Evolutionary conservation across 2,113 vertebrate species (phyloP), one percentile per base, ranked within the genome.

Genomic region (Parotia lawesii): DNA sequence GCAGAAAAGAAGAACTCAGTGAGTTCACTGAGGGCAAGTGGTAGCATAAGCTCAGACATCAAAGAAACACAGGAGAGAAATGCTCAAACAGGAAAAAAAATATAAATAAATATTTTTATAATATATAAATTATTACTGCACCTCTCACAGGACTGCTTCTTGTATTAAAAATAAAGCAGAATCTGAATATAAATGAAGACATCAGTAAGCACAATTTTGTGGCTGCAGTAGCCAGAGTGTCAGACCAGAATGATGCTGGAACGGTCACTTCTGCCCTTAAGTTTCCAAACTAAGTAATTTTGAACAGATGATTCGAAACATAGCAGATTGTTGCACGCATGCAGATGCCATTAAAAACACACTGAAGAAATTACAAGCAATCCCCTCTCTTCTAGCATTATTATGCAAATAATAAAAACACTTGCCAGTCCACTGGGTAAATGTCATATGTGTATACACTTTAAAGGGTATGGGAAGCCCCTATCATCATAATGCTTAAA

Each of bases 121-220:
- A 38, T 56, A 47, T 38, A 29, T 8, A 66, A 85, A 45, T 58
- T 62, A 74, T 70, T 70, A 71, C 4, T 0, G 0, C 31, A 28
- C 10, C 6, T 89, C 17, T 85, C 38, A 31, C 27, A 67, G 31
- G 21, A 64, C 42, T 87, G 29, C 57, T 89, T 74, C 65, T 78
- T 71, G 19, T 67, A 23, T 44, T 56, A 64, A 10, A 84, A 90
- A 88, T 70, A 84, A 66, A 87, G 69, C 65, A 66, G 24, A 54
- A 81, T 70, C 8, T 75, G 87, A 91, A 91, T 57, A 82, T 28
- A 82, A 76, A 87, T 69, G 10, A 75, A 89, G 42, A 53, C 25
- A 72, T 73, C 48, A 50, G 14, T 76, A 91, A 79, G 31, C 38
- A 50, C 31, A 61, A 45, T 90, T 87, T 96, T 91, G 70, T 61